Percentiles rank a stretch among this genome's conserved stretches.
These are phyloP conservation scores for Corapipo altera DNA, from an alignment of 2,113 vertebrate genomes.

Conservation along the genomic window DNA sequence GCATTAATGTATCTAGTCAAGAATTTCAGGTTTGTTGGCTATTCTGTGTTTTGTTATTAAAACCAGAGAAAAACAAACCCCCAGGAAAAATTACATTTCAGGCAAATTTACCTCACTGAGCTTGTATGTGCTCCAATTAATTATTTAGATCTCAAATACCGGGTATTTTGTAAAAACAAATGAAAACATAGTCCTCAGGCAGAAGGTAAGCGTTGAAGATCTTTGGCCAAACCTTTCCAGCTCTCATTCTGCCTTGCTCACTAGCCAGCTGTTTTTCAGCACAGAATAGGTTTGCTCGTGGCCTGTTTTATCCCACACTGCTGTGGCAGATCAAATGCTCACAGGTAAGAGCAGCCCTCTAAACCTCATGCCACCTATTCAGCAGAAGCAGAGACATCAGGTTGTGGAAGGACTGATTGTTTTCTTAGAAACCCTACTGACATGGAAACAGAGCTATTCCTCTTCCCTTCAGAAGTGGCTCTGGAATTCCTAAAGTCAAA, in stretches of 20 bases:
- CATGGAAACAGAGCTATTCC: constrained; percentile 17
- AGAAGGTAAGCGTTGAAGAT: not conserved
- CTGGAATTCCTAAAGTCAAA: constrained; percentile 10
- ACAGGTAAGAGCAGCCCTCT: not conserved
- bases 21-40: not conserved
- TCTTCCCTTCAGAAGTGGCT: not conserved
- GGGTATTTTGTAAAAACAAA: not conserved
- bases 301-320: not conserved
- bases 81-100: not conserved
- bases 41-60: not conserved
- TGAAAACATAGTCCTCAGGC: not conserved
- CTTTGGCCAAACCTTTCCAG: not conserved
- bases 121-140: not conserved
- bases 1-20: not conserved
- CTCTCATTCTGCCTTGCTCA: not conserved
- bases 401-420: not conserved
- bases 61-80: not conserved
- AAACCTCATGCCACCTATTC: not conserved
- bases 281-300: not conserved
- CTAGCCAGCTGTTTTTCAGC: not conserved
- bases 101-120: not conserved
- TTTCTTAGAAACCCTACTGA: constrained; percentile 3
- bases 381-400: not conserved
- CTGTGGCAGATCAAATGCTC: not conserved
- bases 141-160: not conserved